Conservation (phyloP, 1,140 invertebrate species). For the Drosophila ambigua region DNA sequence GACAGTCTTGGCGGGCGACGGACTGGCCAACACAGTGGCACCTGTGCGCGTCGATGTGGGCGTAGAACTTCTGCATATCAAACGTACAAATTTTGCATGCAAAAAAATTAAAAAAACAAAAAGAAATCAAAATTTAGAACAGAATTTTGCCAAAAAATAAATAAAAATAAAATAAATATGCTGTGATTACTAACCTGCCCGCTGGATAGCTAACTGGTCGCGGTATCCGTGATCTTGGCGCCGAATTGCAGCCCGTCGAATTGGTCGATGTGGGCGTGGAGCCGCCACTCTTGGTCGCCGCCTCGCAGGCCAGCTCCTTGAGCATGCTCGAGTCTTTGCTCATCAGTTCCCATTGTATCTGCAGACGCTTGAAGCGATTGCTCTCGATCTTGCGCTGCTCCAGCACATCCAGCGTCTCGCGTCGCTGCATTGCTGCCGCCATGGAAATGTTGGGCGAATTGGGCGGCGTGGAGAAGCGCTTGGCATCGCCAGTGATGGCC, state of each 20-base stretch:
- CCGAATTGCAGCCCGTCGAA: constrained; percentile 61
- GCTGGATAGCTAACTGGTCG: constrained; percentile 87
- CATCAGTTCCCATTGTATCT: constrained; percentile 94
- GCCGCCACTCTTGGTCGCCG: constrained; percentile 84
- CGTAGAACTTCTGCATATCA: constrained; percentile 53
- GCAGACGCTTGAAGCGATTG: constrained; percentile 89
- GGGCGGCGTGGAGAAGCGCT: constrained; percentile 86
- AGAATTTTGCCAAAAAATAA: constrained; percentile 39
- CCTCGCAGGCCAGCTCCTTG: constrained; percentile 83
- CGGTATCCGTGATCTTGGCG: constrained; percentile 88
- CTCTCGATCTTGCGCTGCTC: constrained; percentile 83
- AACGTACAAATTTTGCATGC: constrained; percentile 55
- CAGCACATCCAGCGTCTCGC: constrained; percentile 66
- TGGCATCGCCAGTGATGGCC: constrained; percentile 53
- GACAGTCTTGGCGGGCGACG: constrained; percentile 60
- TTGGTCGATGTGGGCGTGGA: constrained; percentile 83
- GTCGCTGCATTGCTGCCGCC: constrained; percentile 58
- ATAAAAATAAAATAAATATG: not conserved
- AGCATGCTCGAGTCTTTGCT: constrained; percentile 84
- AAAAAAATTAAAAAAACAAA: constrained; percentile 57
- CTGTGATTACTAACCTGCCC: constrained; percentile 83
- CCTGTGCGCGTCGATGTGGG: constrained; percentile 42
- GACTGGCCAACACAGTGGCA: constrained; percentile 12
- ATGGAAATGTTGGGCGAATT: constrained; percentile 90
- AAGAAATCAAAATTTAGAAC: constrained; percentile 41